Evolutionary conservation across 2,113 vertebrate species (phyloP), one percentile per base, ranked within the genome.

Genomic region (Sturnira hondurensis): DNA sequence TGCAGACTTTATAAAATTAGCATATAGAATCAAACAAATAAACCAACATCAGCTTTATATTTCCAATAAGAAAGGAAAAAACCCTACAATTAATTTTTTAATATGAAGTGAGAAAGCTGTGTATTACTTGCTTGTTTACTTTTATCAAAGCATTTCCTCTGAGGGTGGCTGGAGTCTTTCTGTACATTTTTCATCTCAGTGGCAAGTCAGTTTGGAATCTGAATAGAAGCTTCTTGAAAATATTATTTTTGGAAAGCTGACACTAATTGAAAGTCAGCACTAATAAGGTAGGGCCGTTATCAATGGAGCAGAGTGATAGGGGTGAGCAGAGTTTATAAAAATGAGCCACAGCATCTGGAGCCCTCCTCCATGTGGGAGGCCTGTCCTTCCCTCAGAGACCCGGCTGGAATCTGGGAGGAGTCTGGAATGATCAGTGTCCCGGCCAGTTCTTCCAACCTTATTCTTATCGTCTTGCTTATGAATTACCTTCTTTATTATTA

Each of bases 211-310:
- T 94, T 96, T 97, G 94, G 93, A 89, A 94, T 96, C 86, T 89
- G 93, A 95, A 83, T 90, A 97, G 96, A 97, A 94, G 78, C 68
- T 96, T 97, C 94, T 93, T 86, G 80, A 93, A 97, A 98, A 97
- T 97, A 97, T 97, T 97, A 73, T 95, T 97, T 97, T 96, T 98
- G 96, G 96, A 97, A 97, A 97, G 89, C 38, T 43, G 74, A 94
- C 86, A 86, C 81, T 96, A 89, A 97, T 91, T 97, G 92, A 94
- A 98, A 97, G 95, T 96, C 91, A 89, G 86, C 92, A 80, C n/a
- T 93, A 86, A 76, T 92, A 86, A 92, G 45, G 77, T 43, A 28
- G 91, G 86, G 47, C 50, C 36, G 54, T 80, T 82, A 11, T 45
- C 85, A 83, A 26, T 12, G 8, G 67, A 36, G 4, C 26, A 22